Percentiles rank a stretch among this genome's conserved stretches.
Conservation (phyloP, 1,140 invertebrate genomes). For the Anoplolepis gracilipes region DNA sequence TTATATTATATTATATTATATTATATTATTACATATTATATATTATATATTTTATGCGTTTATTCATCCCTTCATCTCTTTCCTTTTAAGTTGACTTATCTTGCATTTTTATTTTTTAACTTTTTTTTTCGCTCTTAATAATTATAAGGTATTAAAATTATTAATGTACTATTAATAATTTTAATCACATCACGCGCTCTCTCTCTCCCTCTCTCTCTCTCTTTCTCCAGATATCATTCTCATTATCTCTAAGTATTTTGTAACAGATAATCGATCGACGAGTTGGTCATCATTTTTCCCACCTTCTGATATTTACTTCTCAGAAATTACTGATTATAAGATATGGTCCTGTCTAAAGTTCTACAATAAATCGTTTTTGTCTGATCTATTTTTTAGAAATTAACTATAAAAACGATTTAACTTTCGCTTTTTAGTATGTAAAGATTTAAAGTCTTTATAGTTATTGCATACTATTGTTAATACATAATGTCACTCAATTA, state of each 20-base stretch:
- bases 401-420: not conserved
- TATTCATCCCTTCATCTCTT: constrained; percentile 50
- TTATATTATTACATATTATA: no score
- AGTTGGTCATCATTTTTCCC: not conserved
- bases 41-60: constrained; percentile 65
- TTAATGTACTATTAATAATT: constrained; percentile 7
- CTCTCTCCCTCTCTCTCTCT: not conserved
- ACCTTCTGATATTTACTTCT: not conserved
- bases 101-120: constrained; percentile 44
- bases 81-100: constrained; percentile 56
- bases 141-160: no score
- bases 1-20: no score
- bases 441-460: not conserved
- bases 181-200: not conserved
- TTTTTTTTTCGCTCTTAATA: constrained; percentile 30
- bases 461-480: not conserved
- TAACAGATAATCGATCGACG: not conserved
- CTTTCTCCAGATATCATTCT: not conserved
- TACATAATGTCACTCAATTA: not conserved
- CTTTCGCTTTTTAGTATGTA: not conserved
- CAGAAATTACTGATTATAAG: not conserved
- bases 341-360: not conserved
- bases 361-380: not conserved
- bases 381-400: not conserved
- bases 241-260: constrained; percentile 32